Base-by-base conservation (phyloP, 2,113 vertebrate genomes). In the Polyodon spathula region DNA sequence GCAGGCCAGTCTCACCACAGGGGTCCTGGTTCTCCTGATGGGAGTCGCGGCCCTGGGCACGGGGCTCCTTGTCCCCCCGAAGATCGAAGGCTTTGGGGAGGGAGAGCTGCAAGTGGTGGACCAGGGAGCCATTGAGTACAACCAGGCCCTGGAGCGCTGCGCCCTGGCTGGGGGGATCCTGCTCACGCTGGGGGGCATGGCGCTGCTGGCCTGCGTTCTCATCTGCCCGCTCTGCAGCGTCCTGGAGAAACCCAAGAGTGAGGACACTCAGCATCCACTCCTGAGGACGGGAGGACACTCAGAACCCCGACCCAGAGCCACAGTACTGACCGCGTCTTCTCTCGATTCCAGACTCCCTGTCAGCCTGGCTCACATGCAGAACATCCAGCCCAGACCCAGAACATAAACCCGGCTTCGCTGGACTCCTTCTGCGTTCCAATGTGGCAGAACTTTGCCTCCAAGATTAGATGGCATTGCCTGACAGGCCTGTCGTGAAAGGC, bases 41-140 rank as follows among this genome's bases (percentile, higher is more conserved):
- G 83, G 83, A 0, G 63, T 66, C 0, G 62, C 76, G 0, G 75
- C 75, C 2, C 57, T 86, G 66, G 73, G 68, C 37, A 73, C 70
- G 0, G 78, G 79, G 39, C 81, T 72, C 7, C 64, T 76, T 0
- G 67, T 81, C 42, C 78, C 81, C 14, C 75, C 69, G 1, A 81
- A 72, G 60, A 63, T 84, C 59, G 84, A 84, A 37, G 73, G 72
- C 37, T 73, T 84, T 0, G 71, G 68, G 1, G 76, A 73, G 6
- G 72, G 66, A 0, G 75, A 80, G 38, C 67, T 81, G 7, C n/a
- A 77, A 40, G 65, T 80, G 8, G 43, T 83, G 54, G 84, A 86
- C 7, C 50, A 54, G 48, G 73, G 16, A 12, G 79, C 77, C 0
- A 57, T 66, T 0, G 58, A 66, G 51, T 77, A 83, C 62, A 84